Base-by-base conservation (phyloP, 2,888 invertebrate genomes). In the Invenusta paracnida region DNA sequence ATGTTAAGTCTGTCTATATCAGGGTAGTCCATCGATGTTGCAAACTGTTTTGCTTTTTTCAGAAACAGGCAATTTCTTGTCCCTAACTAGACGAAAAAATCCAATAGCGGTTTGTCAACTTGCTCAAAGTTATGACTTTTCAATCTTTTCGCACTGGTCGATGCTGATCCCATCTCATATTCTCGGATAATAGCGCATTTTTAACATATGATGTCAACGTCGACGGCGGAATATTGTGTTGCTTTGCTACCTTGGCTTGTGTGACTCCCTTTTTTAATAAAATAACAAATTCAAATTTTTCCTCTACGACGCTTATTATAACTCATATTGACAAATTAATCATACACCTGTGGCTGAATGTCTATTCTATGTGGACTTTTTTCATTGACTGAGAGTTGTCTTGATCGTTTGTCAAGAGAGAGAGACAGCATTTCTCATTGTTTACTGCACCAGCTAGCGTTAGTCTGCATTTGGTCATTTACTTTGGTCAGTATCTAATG, bases 31-130 rank as follows among this genome's bases (percentile, higher is more conserved):
- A 73, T 13, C 23, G 73, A 73, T 25, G 73, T 73, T 73, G 73
- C 25, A 73, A 23, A 73, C 73, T 13, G 73, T 73, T 73, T 73
- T 73, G 73, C 73, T 73, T 73, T 73, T 73, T 73, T 23, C 73
- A 73, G 73, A 73, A 73, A 23, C 73, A 73, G n/a, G 48, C 17
- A 48, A 48, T 48, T 48, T 48, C 17, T 48, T 48, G 48, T 48
- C 48, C 48, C 48, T 5, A 17, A 48, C 48, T 48, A 48, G 48
- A 48, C 17, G 48, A 48, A 48, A 48, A 48, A 48, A 48, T 48
- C 48, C 48, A 48, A 48, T 17, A 48, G 17, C 48, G 48, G 48
- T 48, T 48, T 48, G 17, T 48, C 48, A 48, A 48, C 48, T 48
- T 48, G 48, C 17, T 48, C 48, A 48, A 48, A 48, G 17, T 48